These are phyloP conservation scores for Scaptomyza hsui DNA, from an alignment of 1,140 invertebrate genomes.

Conservation along the genomic window DNA sequence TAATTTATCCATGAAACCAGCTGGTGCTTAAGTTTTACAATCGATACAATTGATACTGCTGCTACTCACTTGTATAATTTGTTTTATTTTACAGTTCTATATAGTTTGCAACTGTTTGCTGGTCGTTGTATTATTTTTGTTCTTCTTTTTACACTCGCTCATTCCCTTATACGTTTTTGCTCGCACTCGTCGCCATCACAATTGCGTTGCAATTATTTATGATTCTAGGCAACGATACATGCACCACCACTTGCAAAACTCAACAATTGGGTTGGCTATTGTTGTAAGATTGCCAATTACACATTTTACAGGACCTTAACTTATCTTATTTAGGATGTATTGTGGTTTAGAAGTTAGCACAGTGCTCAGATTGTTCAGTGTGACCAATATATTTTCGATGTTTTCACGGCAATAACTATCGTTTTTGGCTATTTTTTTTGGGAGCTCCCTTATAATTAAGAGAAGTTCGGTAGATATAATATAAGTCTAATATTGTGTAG, in stretches of 20 bases:
- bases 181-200: slow-evolving; percentile 51
- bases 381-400: slow-evolving; percentile 22
- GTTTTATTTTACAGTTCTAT: slow-evolving; percentile 26
- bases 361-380: slow-evolving; percentile 20
- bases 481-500: too few relatives aligned
- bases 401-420: neutral
- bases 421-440: neutral
- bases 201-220: slow-evolving; percentile 41
- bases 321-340: slow-evolving; percentile 32
- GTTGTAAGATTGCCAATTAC: slow-evolving; percentile 20
- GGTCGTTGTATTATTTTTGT: slow-evolving; percentile 22
- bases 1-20: slow-evolving; percentile 68
- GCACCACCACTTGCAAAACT: slow-evolving; percentile 5
- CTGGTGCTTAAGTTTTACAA: slow-evolving; percentile 41
- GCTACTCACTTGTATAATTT: slow-evolving; percentile 51
- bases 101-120: slow-evolving; percentile 29
- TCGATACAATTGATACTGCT: slow-evolving; percentile 13
- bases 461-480: too few relatives aligned
- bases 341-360: slow-evolving; percentile 33
- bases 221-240: neutral
- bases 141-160: slow-evolving; percentile 49
- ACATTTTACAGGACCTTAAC: slow-evolving; percentile 27
- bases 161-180: slow-evolving; percentile 27
- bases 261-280: neutral
- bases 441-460: neutral